Conservation (phyloP, 2,888 invertebrate species). For the Keiferia lycopersicella region DNA sequence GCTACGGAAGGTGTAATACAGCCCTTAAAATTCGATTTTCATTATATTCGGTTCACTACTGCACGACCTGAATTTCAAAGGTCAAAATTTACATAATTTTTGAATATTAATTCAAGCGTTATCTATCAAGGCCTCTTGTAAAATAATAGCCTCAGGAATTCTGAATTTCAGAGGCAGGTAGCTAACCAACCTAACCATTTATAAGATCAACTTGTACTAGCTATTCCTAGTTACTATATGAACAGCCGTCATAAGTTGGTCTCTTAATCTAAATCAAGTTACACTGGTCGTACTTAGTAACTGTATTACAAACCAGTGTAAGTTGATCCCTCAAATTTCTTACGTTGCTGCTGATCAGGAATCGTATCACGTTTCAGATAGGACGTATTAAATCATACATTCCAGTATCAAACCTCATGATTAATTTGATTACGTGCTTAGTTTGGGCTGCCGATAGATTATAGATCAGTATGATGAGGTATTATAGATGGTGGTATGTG, state of each 20-base stretch:
- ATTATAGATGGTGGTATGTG: no score
- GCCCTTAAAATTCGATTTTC: neutral
- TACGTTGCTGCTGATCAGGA: constrained; percentile 33
- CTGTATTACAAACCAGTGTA: no score
- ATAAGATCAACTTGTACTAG: no score
- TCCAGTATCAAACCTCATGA: constrained; percentile 61
- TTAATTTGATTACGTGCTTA: constrained; percentile 52
- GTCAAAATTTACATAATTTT: constrained; percentile 14
- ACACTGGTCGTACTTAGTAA: no score
- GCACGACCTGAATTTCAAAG: constrained; percentile 12
- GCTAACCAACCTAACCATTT: no score
- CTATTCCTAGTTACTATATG: no score
- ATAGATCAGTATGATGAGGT: neutral
- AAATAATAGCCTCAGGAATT: constrained; percentile 10
- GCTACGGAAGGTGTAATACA: neutral
- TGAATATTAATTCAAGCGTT: constrained; percentile 18
- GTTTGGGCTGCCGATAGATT: constrained; percentile 28
- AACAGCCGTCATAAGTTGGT: no score
- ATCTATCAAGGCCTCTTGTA: constrained; percentile 15
- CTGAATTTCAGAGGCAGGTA: constrained; percentile 38
- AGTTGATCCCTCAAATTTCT: no score
- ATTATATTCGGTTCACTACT: neutral
- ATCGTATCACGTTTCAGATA: constrained; percentile 52
- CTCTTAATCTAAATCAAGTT: no score
- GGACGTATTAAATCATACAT: constrained; percentile 60